Evolutionary conservation across 2,888 invertebrate species (phyloP).

Genomic region (Andrena chrysosceles): DNA sequence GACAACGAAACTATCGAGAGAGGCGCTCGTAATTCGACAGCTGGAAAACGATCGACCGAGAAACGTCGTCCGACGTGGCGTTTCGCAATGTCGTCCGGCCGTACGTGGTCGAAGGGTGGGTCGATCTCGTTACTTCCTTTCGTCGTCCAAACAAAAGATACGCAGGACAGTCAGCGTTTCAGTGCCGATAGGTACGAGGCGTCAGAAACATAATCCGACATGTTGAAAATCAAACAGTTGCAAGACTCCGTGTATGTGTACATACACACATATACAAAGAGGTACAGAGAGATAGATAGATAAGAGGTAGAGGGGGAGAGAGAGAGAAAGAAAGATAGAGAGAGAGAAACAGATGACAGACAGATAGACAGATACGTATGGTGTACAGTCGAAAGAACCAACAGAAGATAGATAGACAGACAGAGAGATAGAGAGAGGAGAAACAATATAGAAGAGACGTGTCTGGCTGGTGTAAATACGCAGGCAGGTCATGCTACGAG

Average conservation of each 20-base stretch:
- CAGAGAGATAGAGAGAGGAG: constrained; percentile 26
- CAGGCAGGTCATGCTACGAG: constrained; percentile 75
- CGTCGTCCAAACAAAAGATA: constrained; percentile 65
- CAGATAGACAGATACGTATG: constrained; percentile 34
- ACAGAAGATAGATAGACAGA: constrained; percentile 42
- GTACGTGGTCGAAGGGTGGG: constrained; percentile 48
- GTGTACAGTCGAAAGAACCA: constrained; percentile 38
- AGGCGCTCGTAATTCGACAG: not conserved
- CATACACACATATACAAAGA: constrained; percentile 47
- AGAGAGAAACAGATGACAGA: constrained; percentile 37
- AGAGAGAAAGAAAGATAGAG: constrained; percentile 22
- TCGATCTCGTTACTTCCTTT: constrained; percentile 44
- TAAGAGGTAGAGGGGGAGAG: constrained; percentile 41
- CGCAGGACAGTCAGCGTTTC: constrained; percentile 61
- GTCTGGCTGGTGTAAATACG: constrained; percentile 63
- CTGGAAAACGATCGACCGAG: constrained; percentile 7
- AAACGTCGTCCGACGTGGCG: constrained; percentile 32
- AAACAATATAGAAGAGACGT: constrained; percentile 48
- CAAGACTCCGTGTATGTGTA: constrained; percentile 50
- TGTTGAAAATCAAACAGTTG: constrained; percentile 41
- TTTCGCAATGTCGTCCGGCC: constrained; percentile 56
- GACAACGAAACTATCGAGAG: not conserved
- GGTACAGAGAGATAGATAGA: constrained; percentile 38
- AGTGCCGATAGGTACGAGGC: constrained; percentile 56
- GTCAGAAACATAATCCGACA: constrained; percentile 48